Evolutionary conservation across 2,888 invertebrate genomes (phyloP).

Genomic region (Conus canariensis): DNA sequence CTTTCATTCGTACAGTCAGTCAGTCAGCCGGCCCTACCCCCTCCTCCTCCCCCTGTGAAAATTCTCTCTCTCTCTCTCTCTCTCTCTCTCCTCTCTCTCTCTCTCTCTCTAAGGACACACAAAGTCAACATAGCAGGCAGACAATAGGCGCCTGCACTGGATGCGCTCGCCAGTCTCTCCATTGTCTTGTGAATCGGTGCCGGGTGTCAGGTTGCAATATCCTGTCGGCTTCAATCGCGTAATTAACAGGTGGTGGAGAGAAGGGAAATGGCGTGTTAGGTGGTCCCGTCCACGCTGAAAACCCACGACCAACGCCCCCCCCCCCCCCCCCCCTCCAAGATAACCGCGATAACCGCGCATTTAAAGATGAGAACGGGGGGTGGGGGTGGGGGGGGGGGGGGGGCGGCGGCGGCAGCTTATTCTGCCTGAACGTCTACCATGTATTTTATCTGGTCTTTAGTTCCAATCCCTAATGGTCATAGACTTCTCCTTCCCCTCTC

Average conservation of each 20-base stretch:
- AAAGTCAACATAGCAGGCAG: neutral
- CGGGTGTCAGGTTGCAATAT: neutral
- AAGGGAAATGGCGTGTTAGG: neutral
- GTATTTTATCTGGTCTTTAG: no score
- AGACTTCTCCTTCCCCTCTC: no score
- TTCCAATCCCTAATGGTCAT: no score
- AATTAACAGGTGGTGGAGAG: slow-evolving; percentile 11
- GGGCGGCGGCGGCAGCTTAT: no score
- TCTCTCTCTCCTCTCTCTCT: neutral
- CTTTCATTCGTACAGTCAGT: slow-evolving; percentile 20
- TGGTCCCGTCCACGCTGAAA: neutral
- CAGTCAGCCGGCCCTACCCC: neutral
- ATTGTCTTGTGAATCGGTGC: slow-evolving; percentile 10
- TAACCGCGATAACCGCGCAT: no score
- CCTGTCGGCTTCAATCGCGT: neutral
- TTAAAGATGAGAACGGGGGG: no score
- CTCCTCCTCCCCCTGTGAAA: neutral
- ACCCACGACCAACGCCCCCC: no score
- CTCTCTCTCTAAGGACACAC: neutral
- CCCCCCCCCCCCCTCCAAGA: no score
- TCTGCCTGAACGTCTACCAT: no score
- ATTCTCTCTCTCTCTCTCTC: neutral
- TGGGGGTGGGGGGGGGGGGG: no score
- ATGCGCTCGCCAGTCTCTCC: neutral
- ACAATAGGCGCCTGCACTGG: neutral